Conservation (phyloP, 2,113 vertebrate genomes). For the Holacanthus passer region DNA sequence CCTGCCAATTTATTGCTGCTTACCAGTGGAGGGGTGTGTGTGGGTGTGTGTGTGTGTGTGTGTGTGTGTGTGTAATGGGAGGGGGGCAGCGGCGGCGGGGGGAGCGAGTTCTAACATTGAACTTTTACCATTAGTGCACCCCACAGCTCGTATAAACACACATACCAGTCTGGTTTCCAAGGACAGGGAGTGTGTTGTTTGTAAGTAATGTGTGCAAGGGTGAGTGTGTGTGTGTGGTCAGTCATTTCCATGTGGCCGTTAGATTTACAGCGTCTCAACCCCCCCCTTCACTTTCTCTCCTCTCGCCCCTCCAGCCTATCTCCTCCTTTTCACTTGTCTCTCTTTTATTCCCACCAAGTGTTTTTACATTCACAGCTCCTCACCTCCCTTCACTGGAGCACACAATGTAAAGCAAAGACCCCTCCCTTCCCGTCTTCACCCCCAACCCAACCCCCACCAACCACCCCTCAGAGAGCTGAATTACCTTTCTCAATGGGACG, state of each 20-base stretch:
- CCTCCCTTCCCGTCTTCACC: constrained; percentile 7
- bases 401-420: constrained; percentile 47
- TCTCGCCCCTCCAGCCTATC: neutral
- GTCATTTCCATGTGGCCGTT: constrained; percentile 42
- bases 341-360: constrained; percentile 61
- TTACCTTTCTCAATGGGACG: constrained; percentile 63
- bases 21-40: neutral
- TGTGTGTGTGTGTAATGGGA: neutral
- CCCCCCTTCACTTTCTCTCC: constrained; percentile 41
- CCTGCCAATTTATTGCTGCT: neutral
- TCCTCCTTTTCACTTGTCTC: constrained; percentile 55
- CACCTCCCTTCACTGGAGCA: constrained; percentile 45
- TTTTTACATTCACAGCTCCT: constrained; percentile 66
- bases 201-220: constrained; percentile 24
- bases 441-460: neutral
- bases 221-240: constrained; percentile 41
- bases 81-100: neutral
- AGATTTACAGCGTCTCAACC: constrained; percentile 50
- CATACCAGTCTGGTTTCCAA: constrained; percentile 61
- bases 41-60: constrained; percentile 9
- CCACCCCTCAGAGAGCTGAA: constrained; percentile 59
- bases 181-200: constrained; percentile 63
- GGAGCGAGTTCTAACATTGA: constrained; percentile 32
- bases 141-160: constrained; percentile 47
- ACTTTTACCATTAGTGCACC: constrained; percentile 26